Base-by-base conservation (phyloP, 2,888 invertebrate genomes). In the Syrphus vitripennis region DNA sequence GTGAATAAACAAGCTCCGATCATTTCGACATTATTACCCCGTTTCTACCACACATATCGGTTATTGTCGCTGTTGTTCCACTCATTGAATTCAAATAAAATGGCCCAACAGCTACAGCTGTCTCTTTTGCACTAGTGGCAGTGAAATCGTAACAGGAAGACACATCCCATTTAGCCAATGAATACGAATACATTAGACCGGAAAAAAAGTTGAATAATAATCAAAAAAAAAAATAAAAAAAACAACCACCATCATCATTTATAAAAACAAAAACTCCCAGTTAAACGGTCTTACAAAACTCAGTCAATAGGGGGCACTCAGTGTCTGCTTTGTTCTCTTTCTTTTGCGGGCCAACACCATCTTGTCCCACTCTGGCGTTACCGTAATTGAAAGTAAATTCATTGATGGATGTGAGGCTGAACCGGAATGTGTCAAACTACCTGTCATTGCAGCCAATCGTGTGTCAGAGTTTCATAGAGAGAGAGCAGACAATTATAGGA, bases 361-460 rank as follows among this genome's bases (percentile, higher is more conserved):
- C 26, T 42, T 53, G 29, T 82, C 82, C 61, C 77, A 42, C 34
- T 86, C 72, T 63, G 42, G 21, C 63, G 29, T 57, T n/a, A 42
- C 50, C 77, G 82, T 82, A 86, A 86, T 82, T 78, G 86, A 86
- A 86, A 86, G 86, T 86, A 86, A 86, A 74, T 82, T 78, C 81
- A 86, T 86, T 86, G 86, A 86, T 86, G 86, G 86, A 86, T 86
- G 77, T 86, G 86, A 86, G 86, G 86, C 86, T 53, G 82, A 81
- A 77, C 86, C 86, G 86, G 86, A 82, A 86, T 82, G 50, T 86
- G 74, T 82, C 86, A 86, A 86, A 78, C 70, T 86, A 82, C 77
- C 82, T 86, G 86, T 86, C 86, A 86, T 48, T 74, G 82, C 74
- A 78, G 82, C 86, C 86, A 86, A 86, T 86, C 82, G 72, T 72